Conservation (phyloP, 2,888 invertebrate species). For the Hemicrepidius hirtus region DNA sequence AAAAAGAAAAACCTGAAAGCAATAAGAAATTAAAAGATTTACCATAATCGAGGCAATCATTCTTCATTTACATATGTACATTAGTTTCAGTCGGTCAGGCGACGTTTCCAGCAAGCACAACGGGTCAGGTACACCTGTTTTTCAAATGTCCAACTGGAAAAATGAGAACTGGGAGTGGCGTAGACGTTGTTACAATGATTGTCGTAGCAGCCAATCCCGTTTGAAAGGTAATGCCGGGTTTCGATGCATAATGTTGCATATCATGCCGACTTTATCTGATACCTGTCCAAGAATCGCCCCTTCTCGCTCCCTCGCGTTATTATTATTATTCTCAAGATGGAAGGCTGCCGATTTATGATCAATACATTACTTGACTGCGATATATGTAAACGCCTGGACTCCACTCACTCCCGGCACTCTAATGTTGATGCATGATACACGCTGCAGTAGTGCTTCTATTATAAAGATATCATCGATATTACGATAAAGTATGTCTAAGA, state of each 20-base stretch:
- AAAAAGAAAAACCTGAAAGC: no score
- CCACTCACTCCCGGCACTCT: conserved; percentile 26
- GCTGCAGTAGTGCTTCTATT: conserved; percentile 44
- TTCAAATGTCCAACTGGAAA: conserved; percentile 65
- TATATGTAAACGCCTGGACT: conserved; percentile 47
- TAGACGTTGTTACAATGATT: conserved; percentile 70
- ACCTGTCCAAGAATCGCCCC: conserved; percentile 62
- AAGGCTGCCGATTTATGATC: conserved; percentile 70
- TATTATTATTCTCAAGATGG: conserved; percentile 71
- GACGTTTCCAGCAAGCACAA: conserved; percentile 25
- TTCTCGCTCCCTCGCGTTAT: conserved; percentile 63
- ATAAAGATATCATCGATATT: conserved; percentile 42
- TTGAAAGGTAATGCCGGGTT: conserved; percentile 71
- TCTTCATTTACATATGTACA: conserved; percentile 68
- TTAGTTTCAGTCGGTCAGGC: conserved; percentile 67
- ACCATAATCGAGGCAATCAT: conserved; percentile 67
- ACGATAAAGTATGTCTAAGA: conserved; percentile 19
- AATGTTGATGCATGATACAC: conserved; percentile 39
- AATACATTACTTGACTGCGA: conserved; percentile 62
- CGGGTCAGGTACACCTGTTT: conserved; percentile 63
- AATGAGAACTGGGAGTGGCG: conserved; percentile 70
- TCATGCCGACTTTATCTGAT: conserved; percentile 68
- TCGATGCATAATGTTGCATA: conserved; percentile 71
- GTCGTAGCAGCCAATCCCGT: conserved; percentile 71
- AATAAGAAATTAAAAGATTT: conserved; percentile 59